A percentile compares a stretch with the other conserved stretches of the same genome.
Conservation (phyloP, 2,888 invertebrate species). For the Tupiocoris notatus region DNA sequence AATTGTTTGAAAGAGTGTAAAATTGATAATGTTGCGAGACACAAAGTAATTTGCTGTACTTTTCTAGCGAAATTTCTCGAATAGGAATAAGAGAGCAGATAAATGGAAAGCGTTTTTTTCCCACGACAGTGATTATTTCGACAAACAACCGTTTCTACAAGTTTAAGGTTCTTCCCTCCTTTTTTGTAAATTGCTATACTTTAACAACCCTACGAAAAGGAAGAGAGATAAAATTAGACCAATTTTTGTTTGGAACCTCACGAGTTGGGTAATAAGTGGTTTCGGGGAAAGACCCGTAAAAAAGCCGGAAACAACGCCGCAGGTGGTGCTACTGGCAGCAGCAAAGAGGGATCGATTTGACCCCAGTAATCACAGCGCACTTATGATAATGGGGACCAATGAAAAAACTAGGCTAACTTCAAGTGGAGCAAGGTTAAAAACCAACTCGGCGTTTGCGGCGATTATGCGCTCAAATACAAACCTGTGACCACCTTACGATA, state of each 20-base stretch:
- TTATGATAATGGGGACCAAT: background rate
- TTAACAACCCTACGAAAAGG: background rate
- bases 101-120: background rate
- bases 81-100: background rate
- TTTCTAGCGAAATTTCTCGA: background rate
- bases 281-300: background rate
- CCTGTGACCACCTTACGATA: too few species aligned
- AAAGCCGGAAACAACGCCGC: background rate
- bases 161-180: background rate
- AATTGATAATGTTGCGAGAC: too few species aligned
- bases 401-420: background rate
- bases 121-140: background rate
- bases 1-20: too few species aligned
- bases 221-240: background rate
- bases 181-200: background rate
- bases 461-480: too few species aligned
- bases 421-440: background rate
- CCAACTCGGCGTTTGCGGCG: background rate
- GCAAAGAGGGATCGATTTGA: background rate
- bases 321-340: background rate
- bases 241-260: background rate
- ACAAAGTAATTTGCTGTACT: too few species aligned
- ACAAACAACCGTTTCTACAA: background rate
- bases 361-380: background rate
- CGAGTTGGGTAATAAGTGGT: background rate